Conservation (phyloP, 2,113 vertebrate genomes). For the Phaethornis superciliosus region DNA sequence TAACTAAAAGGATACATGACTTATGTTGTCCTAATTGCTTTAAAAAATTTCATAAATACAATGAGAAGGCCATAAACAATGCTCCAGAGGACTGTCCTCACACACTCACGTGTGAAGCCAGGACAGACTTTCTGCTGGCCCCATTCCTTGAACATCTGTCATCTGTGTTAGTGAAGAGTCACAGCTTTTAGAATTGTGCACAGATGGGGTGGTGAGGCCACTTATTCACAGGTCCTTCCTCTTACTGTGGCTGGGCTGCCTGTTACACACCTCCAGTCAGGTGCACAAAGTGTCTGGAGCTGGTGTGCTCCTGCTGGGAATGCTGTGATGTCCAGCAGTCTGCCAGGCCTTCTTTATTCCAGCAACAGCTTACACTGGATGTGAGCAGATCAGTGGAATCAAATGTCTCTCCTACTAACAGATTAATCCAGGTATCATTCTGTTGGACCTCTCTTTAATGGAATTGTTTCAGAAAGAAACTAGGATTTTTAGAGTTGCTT, state of each 20-base stretch:
- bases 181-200: not conserved
- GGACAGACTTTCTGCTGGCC: not conserved
- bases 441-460: not conserved
- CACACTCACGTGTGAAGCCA: not conserved
- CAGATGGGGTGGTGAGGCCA: not conserved
- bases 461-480: not conserved
- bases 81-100: not conserved
- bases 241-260: not conserved
- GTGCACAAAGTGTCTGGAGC: not conserved
- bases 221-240: not conserved
- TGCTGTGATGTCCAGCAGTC: not conserved
- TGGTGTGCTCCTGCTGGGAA: not conserved
- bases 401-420: not conserved
- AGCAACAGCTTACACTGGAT: not conserved
- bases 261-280: not conserved
- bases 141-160: constrained; percentile 41
- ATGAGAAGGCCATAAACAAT: constrained; percentile 12
- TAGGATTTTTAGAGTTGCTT: not conserved
- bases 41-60: not conserved
- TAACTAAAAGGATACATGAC: constrained; percentile 16
- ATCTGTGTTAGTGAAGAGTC: not conserved
- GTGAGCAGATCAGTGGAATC: not conserved
- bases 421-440: not conserved
- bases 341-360: not conserved
- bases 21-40: constrained; percentile 7